These are phyloP conservation scores for Andinoacara biseriatus DNA, from an alignment of 2,113 vertebrate genomes.

Conservation along the genomic window DNA sequence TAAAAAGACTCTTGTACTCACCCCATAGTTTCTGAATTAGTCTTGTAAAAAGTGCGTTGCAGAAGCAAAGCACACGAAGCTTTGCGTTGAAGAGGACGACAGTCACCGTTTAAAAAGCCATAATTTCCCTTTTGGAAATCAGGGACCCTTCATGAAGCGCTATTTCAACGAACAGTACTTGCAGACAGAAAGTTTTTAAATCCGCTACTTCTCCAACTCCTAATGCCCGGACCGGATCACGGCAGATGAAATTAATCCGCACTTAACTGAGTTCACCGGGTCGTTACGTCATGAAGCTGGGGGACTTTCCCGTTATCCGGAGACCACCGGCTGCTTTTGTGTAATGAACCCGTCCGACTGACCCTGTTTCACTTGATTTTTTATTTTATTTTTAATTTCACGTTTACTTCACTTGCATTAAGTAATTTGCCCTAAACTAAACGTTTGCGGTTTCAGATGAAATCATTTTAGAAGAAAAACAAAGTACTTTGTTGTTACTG, in stretches of 20 bases:
- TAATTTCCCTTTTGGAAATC: slow-evolving; percentile 44
- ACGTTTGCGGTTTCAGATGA: neutral
- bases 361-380: neutral
- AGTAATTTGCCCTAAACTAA: neutral
- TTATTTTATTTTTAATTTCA: neutral
- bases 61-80: slow-evolving; percentile 58
- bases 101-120: slow-evolving; percentile 65
- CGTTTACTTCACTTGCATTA: neutral
- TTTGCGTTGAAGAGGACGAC: slow-evolving; percentile 13
- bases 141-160: slow-evolving; percentile 49
- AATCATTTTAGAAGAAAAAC: accelerated
- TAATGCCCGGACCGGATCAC: slow-evolving; percentile 74
- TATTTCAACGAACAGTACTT: slow-evolving; percentile 61
- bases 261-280: slow-evolving; percentile 51
- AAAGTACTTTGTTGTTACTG: neutral
- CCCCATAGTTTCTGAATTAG: slow-evolving; percentile 78
- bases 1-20: slow-evolving; percentile 65
- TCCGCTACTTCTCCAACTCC: slow-evolving; percentile 78
- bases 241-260: slow-evolving; percentile 70
- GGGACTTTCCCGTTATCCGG: slow-evolving; percentile 68
- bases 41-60: slow-evolving; percentile 60
- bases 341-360: neutral
- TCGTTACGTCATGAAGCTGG: slow-evolving; percentile 70
- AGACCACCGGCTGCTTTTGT: neutral
- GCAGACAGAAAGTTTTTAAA: slow-evolving; percentile 77